Conservation (phyloP, 2,888 invertebrate genomes). For the Pimpla rufipes region DNA sequence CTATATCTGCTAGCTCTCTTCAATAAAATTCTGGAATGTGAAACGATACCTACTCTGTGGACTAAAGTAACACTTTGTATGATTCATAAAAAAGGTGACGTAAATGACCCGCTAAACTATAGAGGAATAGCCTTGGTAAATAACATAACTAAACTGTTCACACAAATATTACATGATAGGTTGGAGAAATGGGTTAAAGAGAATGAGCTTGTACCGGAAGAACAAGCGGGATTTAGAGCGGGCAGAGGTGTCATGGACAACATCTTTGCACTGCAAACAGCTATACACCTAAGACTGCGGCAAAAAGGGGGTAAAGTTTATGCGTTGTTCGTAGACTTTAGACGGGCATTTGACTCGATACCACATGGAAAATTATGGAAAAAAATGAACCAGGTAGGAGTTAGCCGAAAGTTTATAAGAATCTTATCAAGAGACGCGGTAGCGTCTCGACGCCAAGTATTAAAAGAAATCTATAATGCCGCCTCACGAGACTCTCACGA, state of each 20-base stretch:
- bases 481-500: too few relatives aligned
- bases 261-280: conserved; percentile 62
- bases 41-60: conserved; percentile 39
- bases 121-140: conserved; percentile 70
- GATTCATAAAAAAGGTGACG: conserved; percentile 69
- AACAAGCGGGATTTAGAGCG: conserved; percentile 31
- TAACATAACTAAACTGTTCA: conserved; percentile 68
- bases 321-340: not conserved
- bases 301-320: not conserved
- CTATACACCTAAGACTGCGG: conserved; percentile 41
- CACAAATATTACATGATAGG: conserved; percentile 53
- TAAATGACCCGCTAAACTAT: conserved; percentile 66
- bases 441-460: too few relatives aligned
- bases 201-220: conserved; percentile 56
- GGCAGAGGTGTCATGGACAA: conserved; percentile 60
- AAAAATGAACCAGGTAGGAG: not conserved
- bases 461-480: too few relatives aligned
- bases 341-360: not conserved
- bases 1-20: conserved; percentile 35
- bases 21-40: conserved; percentile 40
- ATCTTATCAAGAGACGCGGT: too few relatives aligned
- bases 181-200: conserved; percentile 54
- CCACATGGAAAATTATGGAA: not conserved
- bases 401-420: not conserved
- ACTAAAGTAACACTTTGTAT: conserved; percentile 32